Conservation (phyloP, 1,140 invertebrate species). For the Tenebrio molitor region DNA sequence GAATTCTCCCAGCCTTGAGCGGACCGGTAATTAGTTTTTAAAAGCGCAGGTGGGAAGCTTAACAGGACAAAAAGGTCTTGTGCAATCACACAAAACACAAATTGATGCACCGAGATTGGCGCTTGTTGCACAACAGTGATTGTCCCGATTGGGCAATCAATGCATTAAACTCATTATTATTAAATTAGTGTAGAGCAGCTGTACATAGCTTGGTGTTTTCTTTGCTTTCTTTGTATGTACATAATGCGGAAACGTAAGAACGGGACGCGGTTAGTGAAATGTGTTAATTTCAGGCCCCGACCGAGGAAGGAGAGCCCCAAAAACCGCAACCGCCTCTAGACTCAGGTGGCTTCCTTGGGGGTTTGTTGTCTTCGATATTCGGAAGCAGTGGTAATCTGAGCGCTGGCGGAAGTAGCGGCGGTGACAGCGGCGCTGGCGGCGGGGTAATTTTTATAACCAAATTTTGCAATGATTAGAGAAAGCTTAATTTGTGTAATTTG, state of each 20-base stretch:
- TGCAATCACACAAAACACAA: not conserved
- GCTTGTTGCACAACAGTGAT: not conserved
- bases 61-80: not conserved
- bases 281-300: conserved; percentile 38
- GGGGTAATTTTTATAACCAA: conserved; percentile 23
- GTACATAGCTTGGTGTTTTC: not conserved
- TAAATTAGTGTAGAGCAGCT: not conserved
- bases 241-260: too few relatives aligned
- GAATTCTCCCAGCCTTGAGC: conserved; percentile 63
- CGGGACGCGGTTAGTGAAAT: too few relatives aligned
- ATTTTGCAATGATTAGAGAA: conserved; percentile 23
- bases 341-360: conserved; percentile 43
- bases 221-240: too few relatives aligned
- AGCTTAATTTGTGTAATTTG: not conserved
- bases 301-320: conserved; percentile 18
- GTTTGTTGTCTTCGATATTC: conserved; percentile 29
- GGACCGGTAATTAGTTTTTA: conserved; percentile 60
- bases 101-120: not conserved
- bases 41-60: not conserved
- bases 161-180: too few relatives aligned
- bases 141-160: not conserved
- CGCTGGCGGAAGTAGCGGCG: conserved; percentile 16
- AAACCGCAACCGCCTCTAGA: conserved; percentile 39
- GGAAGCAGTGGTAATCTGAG: conserved; percentile 32
- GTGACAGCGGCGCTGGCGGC: not conserved